Base-by-base conservation (phyloP, 2,797 vertebrate genomes). In the Gouania willdenowi region DNA sequence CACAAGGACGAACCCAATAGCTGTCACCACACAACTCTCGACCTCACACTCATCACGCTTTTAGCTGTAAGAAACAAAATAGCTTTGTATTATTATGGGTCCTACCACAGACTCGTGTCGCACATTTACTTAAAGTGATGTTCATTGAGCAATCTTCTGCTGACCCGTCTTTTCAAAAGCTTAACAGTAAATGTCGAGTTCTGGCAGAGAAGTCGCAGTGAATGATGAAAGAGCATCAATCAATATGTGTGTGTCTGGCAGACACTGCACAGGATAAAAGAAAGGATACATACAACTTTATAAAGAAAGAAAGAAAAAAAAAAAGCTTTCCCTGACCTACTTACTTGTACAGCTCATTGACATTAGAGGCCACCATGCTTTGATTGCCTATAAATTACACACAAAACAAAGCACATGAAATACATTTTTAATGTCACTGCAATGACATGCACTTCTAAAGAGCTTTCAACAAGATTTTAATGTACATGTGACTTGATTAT, bases 401-500 rank as follows among this genome's bases (percentile, higher is more conserved):
- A 33, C 9, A 36, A 49, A 50, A 47, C 6, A 55, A 63, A 50
- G 21, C 45, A 41, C 65, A 55, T n/a, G 26, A 54, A 41, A 70
- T 70, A n/a, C 41, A 66, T 75, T 61, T 78, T 73, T 72, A 77
- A 78, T 75, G 42, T 22, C 54, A 38, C 37, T 53, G 15, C 40
- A 47, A 36, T 13, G 8, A 36, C 38, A 24, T 42, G 31, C 22
- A 43, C 51, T 32, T 75, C 48, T 68, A 35, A 56, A 67, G 26
- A 63, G 66, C 51, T 71, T 60, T 74, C 55, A 64, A 58, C 54
- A 19, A 66, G 25, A 66, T 48, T 45, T 69, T 46, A 66, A 45
- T 55, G 64, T 73, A 66, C 66, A 70, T 67, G 41, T 58, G 39
- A 69, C 58, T 78, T 70, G 54, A 81, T 79, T 80, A 77, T 81